A percentile compares a stretch with the other conserved stretches of the same genome.
Conservation (phyloP, 2,113 vertebrate genomes). For the Gorsachius goisagi region DNA sequence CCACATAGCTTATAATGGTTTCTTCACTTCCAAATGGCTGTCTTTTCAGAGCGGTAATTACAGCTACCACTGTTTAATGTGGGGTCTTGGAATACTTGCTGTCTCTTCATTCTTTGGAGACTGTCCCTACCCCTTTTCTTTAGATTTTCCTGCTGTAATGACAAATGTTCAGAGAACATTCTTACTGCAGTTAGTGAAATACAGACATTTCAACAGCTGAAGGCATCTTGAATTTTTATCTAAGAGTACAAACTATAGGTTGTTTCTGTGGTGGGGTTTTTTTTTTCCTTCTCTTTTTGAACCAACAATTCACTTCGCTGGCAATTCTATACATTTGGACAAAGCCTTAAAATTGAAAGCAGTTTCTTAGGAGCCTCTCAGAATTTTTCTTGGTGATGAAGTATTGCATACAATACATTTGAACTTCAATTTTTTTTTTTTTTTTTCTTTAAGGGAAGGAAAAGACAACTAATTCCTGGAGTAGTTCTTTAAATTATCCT, state of each 20-base stretch:
- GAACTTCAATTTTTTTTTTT: not conserved
- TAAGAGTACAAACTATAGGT: not conserved
- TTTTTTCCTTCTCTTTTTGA: not conserved
- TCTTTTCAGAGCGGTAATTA: not conserved
- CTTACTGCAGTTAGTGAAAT: not conserved
- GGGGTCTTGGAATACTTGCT: not conserved
- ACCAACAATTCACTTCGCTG: not conserved
- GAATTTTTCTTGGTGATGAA: not conserved
- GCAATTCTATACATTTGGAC: accelerated
- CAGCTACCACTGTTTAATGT: not conserved
- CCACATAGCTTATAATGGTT: not conserved
- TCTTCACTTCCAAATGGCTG: not conserved
- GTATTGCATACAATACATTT: not conserved
- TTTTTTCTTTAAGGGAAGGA: not conserved
- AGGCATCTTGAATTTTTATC: not conserved
- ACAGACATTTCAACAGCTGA: not conserved
- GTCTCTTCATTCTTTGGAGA: not conserved
- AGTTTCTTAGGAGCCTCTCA: not conserved
- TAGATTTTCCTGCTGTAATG: not conserved
- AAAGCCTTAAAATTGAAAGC: not conserved
- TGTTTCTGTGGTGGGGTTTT: not conserved
- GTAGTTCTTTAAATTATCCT: not conserved
- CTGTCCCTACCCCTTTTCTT: not conserved
- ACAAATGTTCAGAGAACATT: not conserved
- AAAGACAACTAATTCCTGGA: not conserved